Percentiles rank a stretch among this genome's conserved stretches.
Conservation (phyloP, 2,113 vertebrate genomes). For the Tyrannus savana region DNA sequence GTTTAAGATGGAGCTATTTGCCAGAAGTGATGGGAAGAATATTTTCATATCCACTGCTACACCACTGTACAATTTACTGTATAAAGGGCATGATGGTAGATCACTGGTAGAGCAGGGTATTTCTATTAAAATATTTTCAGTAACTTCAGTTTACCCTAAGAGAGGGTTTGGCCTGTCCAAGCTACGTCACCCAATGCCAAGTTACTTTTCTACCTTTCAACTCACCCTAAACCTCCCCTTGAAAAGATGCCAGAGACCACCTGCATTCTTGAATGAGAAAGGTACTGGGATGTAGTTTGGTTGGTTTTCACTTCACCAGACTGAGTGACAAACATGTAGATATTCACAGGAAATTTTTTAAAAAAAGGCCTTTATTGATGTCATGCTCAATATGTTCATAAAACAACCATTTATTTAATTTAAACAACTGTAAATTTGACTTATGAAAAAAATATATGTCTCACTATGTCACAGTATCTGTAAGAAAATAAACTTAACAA, state of each 20-base stretch:
- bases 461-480: not conserved
- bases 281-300: not conserved
- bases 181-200: not conserved
- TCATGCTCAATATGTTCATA: not conserved
- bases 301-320: not conserved
- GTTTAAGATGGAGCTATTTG: not conserved
- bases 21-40: not conserved
- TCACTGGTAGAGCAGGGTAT: not conserved
- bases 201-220: not conserved
- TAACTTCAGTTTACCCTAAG: not conserved
- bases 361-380: slow-evolving; percentile 49
- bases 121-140: not conserved
- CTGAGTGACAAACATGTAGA: not conserved
- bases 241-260: not conserved
- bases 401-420: slow-evolving; percentile 14
- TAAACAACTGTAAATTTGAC: slow-evolving; percentile 6
- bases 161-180: not conserved
- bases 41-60: not conserved
- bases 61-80: not conserved
- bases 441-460: slow-evolving; percentile 1
- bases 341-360: not conserved
- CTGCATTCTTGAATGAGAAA: not conserved
- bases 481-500: slow-evolving; percentile 45
- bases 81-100: not conserved
- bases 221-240: not conserved